A percentile compares a stretch with the other conserved stretches of the same genome.
Evolutionary conservation across 2,888 invertebrate species (phyloP).

Genomic region (Alcis repandata): DNA sequence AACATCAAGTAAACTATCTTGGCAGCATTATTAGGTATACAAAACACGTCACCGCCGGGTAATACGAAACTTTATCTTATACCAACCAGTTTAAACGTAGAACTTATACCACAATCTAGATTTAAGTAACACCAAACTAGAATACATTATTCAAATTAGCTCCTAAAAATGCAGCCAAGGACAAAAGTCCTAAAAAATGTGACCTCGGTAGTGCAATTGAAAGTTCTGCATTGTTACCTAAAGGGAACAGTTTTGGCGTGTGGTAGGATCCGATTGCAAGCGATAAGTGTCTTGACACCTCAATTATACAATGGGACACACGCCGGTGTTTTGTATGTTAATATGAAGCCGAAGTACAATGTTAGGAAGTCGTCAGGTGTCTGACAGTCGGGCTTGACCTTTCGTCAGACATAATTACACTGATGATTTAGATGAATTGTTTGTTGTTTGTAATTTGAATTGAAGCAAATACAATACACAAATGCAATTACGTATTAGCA

Average conservation of each 20-base stretch:
- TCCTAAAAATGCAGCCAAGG: slow-evolving; percentile 25
- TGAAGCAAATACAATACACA: not conserved
- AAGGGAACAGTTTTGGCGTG: slow-evolving; percentile 45
- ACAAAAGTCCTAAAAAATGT: slow-evolving; percentile 30
- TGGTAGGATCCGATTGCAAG: slow-evolving; percentile 31
- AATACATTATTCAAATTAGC: slow-evolving; percentile 18
- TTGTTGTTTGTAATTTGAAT: slow-evolving; percentile 7
- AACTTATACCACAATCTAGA: slow-evolving; percentile 9
- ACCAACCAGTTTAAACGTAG: slow-evolving; percentile 3
- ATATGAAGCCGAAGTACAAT: slow-evolving; percentile 47
- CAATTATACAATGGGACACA: slow-evolving; percentile 57
- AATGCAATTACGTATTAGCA: not conserved
- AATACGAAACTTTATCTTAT: not conserved
- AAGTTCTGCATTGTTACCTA: slow-evolving; percentile 41
- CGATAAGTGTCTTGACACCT: slow-evolving; percentile 61
- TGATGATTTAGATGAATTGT: slow-evolving; percentile 19
- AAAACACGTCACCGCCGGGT: not conserved
- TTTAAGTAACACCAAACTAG: slow-evolving; percentile 8
- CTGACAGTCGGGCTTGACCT: slow-evolving; percentile 34
- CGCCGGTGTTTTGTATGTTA: slow-evolving; percentile 66
- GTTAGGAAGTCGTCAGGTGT: slow-evolving; percentile 52
- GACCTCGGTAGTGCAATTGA: slow-evolving; percentile 37
- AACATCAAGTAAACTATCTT: too few species aligned
- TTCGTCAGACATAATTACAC: slow-evolving; percentile 31
- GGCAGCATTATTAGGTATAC: not conserved